phyloP scores from a whole-genome alignment of 2,888 invertebrate species.

The Caradrina kadenii region DNA sequence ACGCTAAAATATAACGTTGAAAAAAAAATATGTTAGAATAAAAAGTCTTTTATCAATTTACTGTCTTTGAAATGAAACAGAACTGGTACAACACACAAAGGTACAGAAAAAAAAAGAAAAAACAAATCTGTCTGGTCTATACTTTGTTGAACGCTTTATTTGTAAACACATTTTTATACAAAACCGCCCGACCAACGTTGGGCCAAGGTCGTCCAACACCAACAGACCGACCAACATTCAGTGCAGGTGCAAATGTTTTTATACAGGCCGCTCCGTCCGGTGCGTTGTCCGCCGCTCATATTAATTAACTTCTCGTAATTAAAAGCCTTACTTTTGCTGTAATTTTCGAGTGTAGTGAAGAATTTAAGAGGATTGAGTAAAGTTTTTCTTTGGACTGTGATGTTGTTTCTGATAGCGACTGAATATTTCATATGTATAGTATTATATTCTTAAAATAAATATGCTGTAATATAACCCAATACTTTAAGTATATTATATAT shows the following conservation, averaged over 20 bases:
- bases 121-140: too few species aligned
- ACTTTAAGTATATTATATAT: too few species aligned
- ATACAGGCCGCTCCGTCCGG: slow-evolving; percentile 51
- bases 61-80: too few species aligned
- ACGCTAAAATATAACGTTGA: too few species aligned
- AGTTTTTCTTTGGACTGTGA: neutral
- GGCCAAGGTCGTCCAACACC: slow-evolving; percentile 37
- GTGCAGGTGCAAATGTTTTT: slow-evolving; percentile 63
- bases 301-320: slow-evolving; percentile 62
- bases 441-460: too few species aligned
- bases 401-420: neutral
- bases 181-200: slow-evolving; percentile 22
- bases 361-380: slow-evolving; percentile 26
- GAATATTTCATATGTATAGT: neutral
- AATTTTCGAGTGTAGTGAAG: slow-evolving; percentile 43
- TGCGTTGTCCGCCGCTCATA: slow-evolving; percentile 52
- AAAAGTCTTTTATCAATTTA: too few species aligned
- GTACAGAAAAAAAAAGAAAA: too few species aligned
- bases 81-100: too few species aligned
- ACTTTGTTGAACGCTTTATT: neutral
- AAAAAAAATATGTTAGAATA: too few species aligned
- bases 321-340: slow-evolving; percentile 51
- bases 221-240: slow-evolving; percentile 23
- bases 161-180: neutral
- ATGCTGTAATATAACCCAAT: too few species aligned